Evolutionary conservation across 92 coral and sea anemone genomes (phyloP).

Genomic region (Heteractis magnifica): DNA sequence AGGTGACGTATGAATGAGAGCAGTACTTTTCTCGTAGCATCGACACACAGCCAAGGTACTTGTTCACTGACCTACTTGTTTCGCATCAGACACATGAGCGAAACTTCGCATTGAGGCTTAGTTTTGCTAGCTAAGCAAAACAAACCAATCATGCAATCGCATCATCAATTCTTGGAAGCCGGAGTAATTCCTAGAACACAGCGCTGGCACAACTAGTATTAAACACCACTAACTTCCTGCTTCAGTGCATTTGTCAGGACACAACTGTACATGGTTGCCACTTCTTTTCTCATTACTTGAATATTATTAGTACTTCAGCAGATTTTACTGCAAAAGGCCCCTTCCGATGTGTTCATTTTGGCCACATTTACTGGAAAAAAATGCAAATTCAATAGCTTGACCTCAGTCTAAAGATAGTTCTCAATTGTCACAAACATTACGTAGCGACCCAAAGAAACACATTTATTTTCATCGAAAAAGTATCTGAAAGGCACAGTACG

Average conservation of each 20-base stretch:
- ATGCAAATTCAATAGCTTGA: slow-evolving; percentile 8
- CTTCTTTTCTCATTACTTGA: not conserved
- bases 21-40: not conserved
- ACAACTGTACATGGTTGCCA: not conserved
- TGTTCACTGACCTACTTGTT: not conserved
- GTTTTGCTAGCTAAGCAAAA: not conserved
- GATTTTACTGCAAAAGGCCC: not conserved
- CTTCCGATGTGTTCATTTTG: not conserved
- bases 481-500: not conserved
- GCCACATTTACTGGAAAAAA: not conserved
- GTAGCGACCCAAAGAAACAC: not conserved
- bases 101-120: not conserved
- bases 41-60: not conserved
- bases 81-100: not conserved
- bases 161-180: slow-evolving; percentile 7
- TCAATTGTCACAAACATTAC: not conserved
- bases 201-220: not conserved
- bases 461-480: not conserved
- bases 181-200: not conserved
- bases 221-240: not conserved
- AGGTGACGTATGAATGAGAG: slow-evolving; percentile 1
- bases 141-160: not conserved
- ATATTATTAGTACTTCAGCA: not conserved
- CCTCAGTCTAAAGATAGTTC: not conserved
- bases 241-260: not conserved